These are phyloP conservation scores for Babyrousa celebensis DNA, from an alignment of 2,797 vertebrate genomes.

Conservation along the genomic window DNA sequence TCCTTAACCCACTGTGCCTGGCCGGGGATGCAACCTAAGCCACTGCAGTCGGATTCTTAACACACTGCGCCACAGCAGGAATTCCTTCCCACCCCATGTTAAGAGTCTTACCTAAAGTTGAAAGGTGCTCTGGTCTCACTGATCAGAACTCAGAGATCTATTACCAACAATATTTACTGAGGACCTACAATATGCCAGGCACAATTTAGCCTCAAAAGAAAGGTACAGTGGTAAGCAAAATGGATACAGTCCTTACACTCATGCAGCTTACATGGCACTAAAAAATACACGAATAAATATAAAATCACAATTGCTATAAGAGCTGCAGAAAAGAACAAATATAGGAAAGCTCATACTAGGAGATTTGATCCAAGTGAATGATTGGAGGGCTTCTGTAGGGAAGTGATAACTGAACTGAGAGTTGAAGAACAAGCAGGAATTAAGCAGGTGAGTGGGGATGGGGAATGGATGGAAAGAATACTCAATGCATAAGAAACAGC, in stretches of 20 bases:
- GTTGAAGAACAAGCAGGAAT: constrained; percentile 26
- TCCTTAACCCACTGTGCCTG: too few relatives aligned
- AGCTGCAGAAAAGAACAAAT: constrained; percentile 24
- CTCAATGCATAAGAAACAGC: not conserved
- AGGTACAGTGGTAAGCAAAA: not conserved
- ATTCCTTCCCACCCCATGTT: not conserved
- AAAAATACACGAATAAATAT: constrained; percentile 19
- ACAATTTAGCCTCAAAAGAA: constrained; percentile 50
- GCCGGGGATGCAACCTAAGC: too few relatives aligned
- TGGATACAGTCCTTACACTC: not conserved
- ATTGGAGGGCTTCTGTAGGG: not conserved
- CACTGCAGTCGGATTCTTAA: too few relatives aligned
- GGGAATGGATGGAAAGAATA: constrained; percentile 14
- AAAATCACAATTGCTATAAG: not conserved
- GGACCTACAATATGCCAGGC: not conserved
- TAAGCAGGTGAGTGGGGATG: not conserved
- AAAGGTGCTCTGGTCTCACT: not conserved
- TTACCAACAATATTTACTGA: constrained; percentile 10
- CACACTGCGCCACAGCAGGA: too few relatives aligned
- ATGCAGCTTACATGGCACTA: not conserved
- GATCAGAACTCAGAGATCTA: not conserved
- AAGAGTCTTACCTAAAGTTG: constrained; percentile 49
- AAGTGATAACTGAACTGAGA: constrained; percentile 17
- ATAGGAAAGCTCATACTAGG: not conserved
- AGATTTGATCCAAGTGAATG: not conserved